Conservation (phyloP, 2,113 vertebrate species). For the Oostethus manadensis region DNA sequence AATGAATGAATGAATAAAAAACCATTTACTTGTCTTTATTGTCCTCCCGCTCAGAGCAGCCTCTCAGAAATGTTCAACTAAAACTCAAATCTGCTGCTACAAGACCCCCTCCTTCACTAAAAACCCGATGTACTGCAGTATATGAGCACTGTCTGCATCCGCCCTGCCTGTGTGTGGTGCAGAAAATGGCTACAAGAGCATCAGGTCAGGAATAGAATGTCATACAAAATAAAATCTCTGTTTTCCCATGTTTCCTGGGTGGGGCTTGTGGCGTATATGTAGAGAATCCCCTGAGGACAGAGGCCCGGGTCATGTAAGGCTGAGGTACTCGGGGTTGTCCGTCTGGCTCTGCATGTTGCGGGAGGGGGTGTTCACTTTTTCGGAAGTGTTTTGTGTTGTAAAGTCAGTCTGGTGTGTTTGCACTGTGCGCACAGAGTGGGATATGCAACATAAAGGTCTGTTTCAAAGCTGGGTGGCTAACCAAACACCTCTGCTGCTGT, state of each 20-base stretch:
- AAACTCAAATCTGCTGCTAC: constrained; percentile 62
- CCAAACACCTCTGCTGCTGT: constrained; percentile 53
- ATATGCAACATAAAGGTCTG: constrained; percentile 16
- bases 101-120: constrained; percentile 21
- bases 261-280: constrained; percentile 25
- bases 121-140: constrained; percentile 14
- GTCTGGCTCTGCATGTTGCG: constrained; percentile 30
- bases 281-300: constrained; percentile 61
- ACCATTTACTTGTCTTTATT: too few relatives aligned
- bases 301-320: constrained; percentile 47
- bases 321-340: constrained; percentile 64
- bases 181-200: constrained; percentile 46
- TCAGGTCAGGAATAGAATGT: constrained; percentile 1
- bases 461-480: constrained; percentile 57
- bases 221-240: constrained; percentile 13
- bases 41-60: constrained; percentile 30
- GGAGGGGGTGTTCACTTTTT: constrained; percentile 40
- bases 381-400: constrained; percentile 26
- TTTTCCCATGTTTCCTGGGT: constrained; percentile 2
- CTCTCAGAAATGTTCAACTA: constrained; percentile 36
- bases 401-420: constrained; percentile 30
- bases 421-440: constrained; percentile 29
- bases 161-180: constrained; percentile 9
- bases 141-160: constrained; percentile 23
- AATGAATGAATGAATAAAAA: background rate